Conservation (phyloP, 92 coral and sea anemone species). For the Phenganax marumi region DNA sequence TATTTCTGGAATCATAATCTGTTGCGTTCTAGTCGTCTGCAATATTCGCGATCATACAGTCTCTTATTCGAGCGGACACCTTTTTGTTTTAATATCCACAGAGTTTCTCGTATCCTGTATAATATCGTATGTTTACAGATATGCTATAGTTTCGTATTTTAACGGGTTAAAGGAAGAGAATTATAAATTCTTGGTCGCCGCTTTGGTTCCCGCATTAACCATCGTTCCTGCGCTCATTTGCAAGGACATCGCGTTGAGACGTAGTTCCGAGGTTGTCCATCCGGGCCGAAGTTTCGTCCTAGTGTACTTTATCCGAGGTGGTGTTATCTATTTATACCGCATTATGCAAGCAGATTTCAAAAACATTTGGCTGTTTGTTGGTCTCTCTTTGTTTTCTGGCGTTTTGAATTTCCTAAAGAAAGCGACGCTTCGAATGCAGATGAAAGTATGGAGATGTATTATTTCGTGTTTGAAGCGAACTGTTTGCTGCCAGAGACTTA, state of each 20-base stretch:
- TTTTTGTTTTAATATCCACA: not conserved
- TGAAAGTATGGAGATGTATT: constrained; percentile 38
- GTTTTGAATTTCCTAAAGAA: constrained; percentile 60
- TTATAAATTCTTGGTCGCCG: constrained; percentile 60
- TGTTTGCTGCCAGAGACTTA: constrained; percentile 31
- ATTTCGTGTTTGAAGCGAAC: constrained; percentile 39
- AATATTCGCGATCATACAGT: not conserved
- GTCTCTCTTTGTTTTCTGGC: constrained; percentile 65
- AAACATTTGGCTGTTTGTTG: constrained; percentile 49
- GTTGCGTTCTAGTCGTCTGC: not conserved
- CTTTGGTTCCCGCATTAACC: constrained; percentile 53
- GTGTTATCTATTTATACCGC: constrained; percentile 54
- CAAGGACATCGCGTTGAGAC: constrained; percentile 38
- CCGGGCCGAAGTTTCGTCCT: constrained; percentile 57
- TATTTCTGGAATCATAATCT: not conserved
- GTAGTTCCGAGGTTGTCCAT: constrained; percentile 48
- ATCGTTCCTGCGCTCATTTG: not conserved
- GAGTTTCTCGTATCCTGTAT: not conserved
- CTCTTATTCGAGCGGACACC: not conserved
- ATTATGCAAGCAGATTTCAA: constrained; percentile 69
- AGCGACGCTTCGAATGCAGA: constrained; percentile 64
- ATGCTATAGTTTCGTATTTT: constrained; percentile 45
- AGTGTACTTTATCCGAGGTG: constrained; percentile 44
- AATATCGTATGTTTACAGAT: not conserved
- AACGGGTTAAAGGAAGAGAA: constrained; percentile 24